These are phyloP conservation scores for Anarsia innoxiella DNA, from an alignment of 2,888 invertebrate species.

Conservation along the genomic window DNA sequence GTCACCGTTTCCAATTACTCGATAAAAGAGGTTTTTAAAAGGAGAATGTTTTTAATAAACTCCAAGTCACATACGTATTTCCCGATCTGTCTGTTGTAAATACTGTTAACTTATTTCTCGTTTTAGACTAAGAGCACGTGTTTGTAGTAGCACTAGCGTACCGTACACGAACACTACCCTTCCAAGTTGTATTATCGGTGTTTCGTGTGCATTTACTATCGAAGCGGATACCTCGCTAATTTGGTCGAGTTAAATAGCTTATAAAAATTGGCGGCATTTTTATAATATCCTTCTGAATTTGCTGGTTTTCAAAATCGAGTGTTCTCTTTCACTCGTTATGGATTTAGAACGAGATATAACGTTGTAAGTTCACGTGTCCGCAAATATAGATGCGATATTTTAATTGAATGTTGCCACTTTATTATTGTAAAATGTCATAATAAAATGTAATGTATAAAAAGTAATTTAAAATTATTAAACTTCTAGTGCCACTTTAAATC, in stretches of 20 bases:
- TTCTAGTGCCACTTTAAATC: not conserved
- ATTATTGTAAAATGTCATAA: constrained; percentile 2
- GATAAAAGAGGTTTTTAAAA: no score
- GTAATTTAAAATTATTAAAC: constrained; percentile 16
- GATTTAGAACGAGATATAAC: no score
- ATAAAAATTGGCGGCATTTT: no score
- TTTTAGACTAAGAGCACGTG: constrained; percentile 18
- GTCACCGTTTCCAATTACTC: no score
- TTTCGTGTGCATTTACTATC: not conserved
- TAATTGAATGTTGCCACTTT: constrained; percentile 4
- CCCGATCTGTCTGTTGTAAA: constrained; percentile 24
- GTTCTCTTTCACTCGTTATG: no score
- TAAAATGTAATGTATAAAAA: constrained; percentile 2
- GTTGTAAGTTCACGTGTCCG: not conserved
- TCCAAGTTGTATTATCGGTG: constrained; percentile 16
- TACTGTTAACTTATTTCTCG: constrained; percentile 35
- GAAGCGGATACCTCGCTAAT: not conserved
- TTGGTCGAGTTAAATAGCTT: not conserved
- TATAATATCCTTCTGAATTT: no score
- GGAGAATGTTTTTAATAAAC: no score
- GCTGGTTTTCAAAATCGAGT: no score
- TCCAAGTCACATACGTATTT: no score
- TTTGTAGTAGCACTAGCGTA: constrained; percentile 5
- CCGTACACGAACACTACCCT: constrained; percentile 19
- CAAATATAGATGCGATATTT: constrained; percentile 4